Evolutionary conservation across 2,888 invertebrate species (phyloP), one percentile per base, ranked within the genome.

Genomic region (Amphimallon solstitiale): DNA sequence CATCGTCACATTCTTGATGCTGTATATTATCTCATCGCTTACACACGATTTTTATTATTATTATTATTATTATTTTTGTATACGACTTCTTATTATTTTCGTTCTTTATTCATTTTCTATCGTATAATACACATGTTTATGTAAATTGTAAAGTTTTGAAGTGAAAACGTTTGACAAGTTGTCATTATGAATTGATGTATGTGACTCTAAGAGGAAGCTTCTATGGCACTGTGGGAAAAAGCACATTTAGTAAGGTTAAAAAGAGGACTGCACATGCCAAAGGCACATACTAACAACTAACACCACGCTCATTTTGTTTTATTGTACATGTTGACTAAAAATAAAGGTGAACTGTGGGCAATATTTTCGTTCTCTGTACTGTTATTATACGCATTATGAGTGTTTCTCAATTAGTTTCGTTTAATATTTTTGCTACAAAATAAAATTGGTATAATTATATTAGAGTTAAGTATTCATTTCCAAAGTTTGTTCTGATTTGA

Each of bases 161-260:
- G 34, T 48, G 34, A 35, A 61, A 46, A 37, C 46, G 35, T 23
- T 12, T 54, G 54, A 40, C 14, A 37, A 15, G 5, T 49, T 19
- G 51, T 35, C 29, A 46, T 52, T 23, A 43, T 66, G 63, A 65
- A 49, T 65, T 62, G 54, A 49, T 63, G 66, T 66, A 54, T 54
- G 60, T 45, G 65, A 52, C 23, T 21, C 54, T 29, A 60, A 46
- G 43, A 34, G 37, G 38, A 37, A 65, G 65, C 65, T 59, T 65
- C 40, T 38, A 14, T 49, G 17, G 38, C 62, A 51, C 38, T 38
- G 51, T 64, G 52, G 54, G 38, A 40, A 38, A 23, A 49, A 21
- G 48, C 63, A 63, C 63, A 51, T 21, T 54, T 63, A 51, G 63
- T 45, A 34, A 49, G 52, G 52, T 38, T 37, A 7, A 43, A 40